Evolutionary conservation across 2,113 vertebrate genomes (phyloP).

Genomic region (Podocnemis expansa): DNA sequence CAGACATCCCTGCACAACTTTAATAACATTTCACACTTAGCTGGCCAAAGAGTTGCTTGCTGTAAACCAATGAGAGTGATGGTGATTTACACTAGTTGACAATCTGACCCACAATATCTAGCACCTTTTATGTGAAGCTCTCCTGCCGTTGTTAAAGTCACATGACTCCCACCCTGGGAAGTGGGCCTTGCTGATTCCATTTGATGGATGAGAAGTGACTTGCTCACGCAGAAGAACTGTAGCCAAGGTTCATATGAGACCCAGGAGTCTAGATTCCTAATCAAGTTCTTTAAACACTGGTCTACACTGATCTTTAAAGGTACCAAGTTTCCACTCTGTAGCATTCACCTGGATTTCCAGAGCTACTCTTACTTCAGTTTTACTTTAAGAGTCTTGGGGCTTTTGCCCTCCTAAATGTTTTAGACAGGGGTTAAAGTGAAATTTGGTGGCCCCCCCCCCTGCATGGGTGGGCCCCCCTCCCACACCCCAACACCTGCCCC

Average conservation of each 20-base stretch:
- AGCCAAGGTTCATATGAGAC: neutral
- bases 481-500: too few species aligned
- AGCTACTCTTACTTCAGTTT: accelerated
- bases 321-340: neutral
- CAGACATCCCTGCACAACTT: neutral
- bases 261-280: accelerated
- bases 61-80: accelerated
- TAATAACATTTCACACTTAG: neutral
- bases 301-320: neutral
- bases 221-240: neutral
- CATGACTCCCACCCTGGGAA: neutral
- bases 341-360: neutral
- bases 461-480: too few species aligned
- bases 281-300: neutral
- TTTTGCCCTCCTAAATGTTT: accelerated
- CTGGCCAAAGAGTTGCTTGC: neutral
- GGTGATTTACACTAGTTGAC: neutral
- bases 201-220: neutral
- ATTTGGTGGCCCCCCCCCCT: too few species aligned
- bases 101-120: neutral
- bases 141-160: neutral
- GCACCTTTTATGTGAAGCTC: slow-evolving; percentile 21
- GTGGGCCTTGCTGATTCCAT: neutral
- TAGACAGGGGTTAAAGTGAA: too few species aligned
- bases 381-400: neutral